A percentile compares a stretch with the other conserved stretches of the same genome.
Evolutionary conservation across 1,140 invertebrate genomes (phyloP).

Genomic region (Tetragonula clypearis): DNA sequence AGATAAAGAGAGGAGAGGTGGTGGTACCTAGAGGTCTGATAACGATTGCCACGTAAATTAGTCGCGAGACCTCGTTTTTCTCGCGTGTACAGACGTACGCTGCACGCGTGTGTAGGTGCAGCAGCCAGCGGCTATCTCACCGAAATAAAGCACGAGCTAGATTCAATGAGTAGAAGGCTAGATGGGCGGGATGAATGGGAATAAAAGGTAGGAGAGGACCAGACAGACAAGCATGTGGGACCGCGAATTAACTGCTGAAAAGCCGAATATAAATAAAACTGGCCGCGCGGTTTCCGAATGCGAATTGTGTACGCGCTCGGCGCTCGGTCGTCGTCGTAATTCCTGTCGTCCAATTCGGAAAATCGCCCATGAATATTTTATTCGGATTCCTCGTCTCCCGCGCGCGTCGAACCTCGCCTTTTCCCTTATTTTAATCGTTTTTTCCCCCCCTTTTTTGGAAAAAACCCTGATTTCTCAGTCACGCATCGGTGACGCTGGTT

Average conservation of each 20-base stretch:
- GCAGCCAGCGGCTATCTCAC: slow-evolving; percentile 31
- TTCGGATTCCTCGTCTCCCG: no score
- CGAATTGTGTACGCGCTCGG: slow-evolving; percentile 23
- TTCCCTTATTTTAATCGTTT: not conserved
- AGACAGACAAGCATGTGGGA: slow-evolving; percentile 33
- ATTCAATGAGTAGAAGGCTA: slow-evolving; percentile 51
- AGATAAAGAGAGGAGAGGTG: slow-evolving; percentile 4
- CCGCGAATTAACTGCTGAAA: slow-evolving; percentile 66
- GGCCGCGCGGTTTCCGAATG: slow-evolving; percentile 17
- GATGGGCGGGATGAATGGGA: slow-evolving; percentile 14
- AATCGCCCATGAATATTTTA: slow-evolving; percentile 56
- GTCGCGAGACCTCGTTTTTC: slow-evolving; percentile 15
- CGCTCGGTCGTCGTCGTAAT: slow-evolving; percentile 18
- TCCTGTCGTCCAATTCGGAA: slow-evolving; percentile 46
- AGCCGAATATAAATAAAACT: slow-evolving; percentile 64
- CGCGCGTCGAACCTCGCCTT: not conserved
- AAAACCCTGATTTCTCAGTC: not conserved
- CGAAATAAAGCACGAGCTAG: slow-evolving; percentile 51
- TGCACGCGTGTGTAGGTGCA: not conserved
- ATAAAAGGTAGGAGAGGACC: slow-evolving; percentile 20
- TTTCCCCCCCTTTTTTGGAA: no score
- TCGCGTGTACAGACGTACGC: not conserved
- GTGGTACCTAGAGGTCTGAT: not conserved
- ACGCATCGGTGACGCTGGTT: not conserved
- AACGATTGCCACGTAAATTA: slow-evolving; percentile 55